These are phyloP conservation scores for Gandaritis pyraliata DNA, from an alignment of 2,888 invertebrate genomes.

Conservation along the genomic window DNA sequence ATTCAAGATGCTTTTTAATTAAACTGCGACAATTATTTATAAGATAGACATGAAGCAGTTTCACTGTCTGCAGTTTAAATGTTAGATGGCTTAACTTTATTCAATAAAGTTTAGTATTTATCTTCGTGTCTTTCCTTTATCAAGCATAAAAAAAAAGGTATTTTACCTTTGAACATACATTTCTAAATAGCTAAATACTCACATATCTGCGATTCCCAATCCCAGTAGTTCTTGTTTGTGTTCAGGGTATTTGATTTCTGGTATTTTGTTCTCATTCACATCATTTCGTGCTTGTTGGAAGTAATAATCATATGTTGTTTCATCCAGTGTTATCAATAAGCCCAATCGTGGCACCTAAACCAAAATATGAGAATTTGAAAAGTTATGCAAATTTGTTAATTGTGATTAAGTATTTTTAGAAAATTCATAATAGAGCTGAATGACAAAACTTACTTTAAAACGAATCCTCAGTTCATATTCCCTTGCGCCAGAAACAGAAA, in stretches of 20 bases:
- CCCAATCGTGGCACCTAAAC: constrained; percentile 84
- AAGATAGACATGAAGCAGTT: too few relatives aligned
- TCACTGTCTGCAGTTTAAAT: too few relatives aligned
- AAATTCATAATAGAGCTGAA: constrained; percentile 1
- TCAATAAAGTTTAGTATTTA: too few relatives aligned
- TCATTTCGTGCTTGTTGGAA: constrained; percentile 94
- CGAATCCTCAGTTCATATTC: constrained; percentile 91
- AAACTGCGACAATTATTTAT: too few relatives aligned
- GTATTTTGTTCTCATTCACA: constrained; percentile 91
- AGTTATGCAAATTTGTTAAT: constrained; percentile 22
- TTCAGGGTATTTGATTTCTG: constrained; percentile 91
- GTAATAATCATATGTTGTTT: constrained; percentile 92
- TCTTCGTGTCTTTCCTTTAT: too few relatives aligned
- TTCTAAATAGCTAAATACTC: constrained; percentile 51
- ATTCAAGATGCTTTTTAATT: too few relatives aligned
- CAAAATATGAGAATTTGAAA: constrained; percentile 10
- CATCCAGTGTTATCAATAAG: constrained; percentile 87
- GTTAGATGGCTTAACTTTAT: too few relatives aligned
- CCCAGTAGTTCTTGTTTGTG: constrained; percentile 92
- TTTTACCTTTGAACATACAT: too few relatives aligned
- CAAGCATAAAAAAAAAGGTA: too few relatives aligned
- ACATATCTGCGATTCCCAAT: constrained; percentile 94
- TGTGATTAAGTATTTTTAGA: constrained; percentile 1
- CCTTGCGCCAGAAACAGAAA: constrained; percentile 71
- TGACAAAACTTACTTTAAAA: constrained; percentile 85